Evolutionary conservation across 2,113 vertebrate species (phyloP).

Genomic region (Proteles cristata): DNA sequence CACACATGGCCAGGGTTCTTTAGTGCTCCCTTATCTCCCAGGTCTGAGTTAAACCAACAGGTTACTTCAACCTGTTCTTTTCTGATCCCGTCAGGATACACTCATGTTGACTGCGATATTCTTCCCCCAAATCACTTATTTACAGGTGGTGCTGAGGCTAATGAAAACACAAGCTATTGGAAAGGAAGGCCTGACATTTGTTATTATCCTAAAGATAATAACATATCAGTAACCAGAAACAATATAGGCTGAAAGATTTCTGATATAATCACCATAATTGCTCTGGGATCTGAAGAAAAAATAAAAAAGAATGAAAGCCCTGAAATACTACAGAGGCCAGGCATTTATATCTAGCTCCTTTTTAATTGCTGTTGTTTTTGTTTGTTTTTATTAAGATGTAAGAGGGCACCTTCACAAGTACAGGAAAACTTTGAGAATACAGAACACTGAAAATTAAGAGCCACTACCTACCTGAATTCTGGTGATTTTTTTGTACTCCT

Average conservation of each 20-base stretch:
- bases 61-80: background rate
- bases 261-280: background rate
- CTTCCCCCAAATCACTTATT: slow-evolving; percentile 34
- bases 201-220: background rate
- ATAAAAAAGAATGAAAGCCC: background rate
- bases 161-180: background rate
- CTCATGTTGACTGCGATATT: background rate
- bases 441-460: background rate
- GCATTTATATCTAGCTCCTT: background rate
- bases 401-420: background rate
- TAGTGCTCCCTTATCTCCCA: background rate
- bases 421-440: background rate
- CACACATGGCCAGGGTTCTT: background rate
- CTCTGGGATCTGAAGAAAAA: background rate
- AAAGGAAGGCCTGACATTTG: background rate
- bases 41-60: background rate
- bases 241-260: background rate
- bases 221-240: background rate
- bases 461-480: slow-evolving; percentile 26
- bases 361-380: background rate
- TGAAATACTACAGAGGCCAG: background rate
- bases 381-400: background rate
- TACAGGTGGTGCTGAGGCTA: background rate
- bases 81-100: background rate
- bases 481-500: slow-evolving; percentile 1